phyloP scores from a whole-genome alignment of 2,113 vertebrate genomes.

The Nesoenas mayeri region DNA sequence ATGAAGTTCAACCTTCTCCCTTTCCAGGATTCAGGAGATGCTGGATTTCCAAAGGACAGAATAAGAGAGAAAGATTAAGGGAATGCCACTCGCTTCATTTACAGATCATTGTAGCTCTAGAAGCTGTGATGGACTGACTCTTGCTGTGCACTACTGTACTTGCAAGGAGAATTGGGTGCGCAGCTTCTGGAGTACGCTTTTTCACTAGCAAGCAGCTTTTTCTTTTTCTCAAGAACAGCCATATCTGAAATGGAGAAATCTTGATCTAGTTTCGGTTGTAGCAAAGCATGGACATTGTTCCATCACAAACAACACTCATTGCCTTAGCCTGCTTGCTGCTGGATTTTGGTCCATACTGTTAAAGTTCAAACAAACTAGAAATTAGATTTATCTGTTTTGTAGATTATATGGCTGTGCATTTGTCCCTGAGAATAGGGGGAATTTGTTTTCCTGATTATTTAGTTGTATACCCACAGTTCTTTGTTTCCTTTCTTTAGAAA shows the following conservation, averaged over 20 bases:
- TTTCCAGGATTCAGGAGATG: not conserved
- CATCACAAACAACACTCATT: not conserved
- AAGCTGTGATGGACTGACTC: not conserved
- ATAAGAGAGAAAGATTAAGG: not conserved
- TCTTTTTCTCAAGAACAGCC: not conserved
- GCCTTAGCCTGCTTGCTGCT: not conserved
- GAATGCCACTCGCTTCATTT: not conserved
- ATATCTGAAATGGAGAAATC: not conserved
- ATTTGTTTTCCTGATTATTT: not conserved
- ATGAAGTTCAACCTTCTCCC: not conserved
- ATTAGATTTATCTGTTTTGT: not conserved
- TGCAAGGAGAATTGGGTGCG: not conserved
- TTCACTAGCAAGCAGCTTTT: not conserved
- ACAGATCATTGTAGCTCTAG: not conserved
- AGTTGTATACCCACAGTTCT: not conserved
- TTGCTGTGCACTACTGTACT: accelerated
- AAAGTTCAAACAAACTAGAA: not conserved
- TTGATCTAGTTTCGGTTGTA: not conserved
- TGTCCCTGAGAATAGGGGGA: not conserved
- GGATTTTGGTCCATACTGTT: not conserved
- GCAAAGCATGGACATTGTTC: not conserved
- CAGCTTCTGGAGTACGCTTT: not conserved
- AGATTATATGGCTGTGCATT: not conserved
- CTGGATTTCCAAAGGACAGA: not conserved
- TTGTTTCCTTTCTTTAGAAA: not conserved